These are phyloP conservation scores for Plagiodera versicolora DNA, from an alignment of 2,888 invertebrate genomes.

Conservation along the genomic window DNA sequence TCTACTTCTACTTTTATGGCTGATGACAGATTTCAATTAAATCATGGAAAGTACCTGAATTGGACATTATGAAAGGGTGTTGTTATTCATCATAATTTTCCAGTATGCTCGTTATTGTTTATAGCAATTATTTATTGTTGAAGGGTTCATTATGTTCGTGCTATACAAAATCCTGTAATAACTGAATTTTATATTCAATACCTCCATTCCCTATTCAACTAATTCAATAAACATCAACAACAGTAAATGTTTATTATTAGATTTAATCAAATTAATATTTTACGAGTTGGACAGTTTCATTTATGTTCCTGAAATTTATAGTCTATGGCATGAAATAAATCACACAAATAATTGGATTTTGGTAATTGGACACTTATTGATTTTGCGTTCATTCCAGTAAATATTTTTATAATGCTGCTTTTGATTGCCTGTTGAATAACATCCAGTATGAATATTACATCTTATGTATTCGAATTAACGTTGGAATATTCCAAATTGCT, in stretches of 20 bases:
- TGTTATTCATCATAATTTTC: not conserved
- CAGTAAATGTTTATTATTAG: conserved; percentile 11
- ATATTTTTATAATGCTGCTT: too few species aligned
- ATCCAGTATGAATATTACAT: too few species aligned
- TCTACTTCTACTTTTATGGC: too few species aligned
- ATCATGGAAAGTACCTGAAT: not conserved
- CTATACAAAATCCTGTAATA: not conserved
- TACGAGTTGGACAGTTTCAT: conserved; percentile 3
- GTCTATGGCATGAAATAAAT: conserved; percentile 3
- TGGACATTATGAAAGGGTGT: not conserved
- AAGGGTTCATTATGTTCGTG: not conserved
- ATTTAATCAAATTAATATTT: conserved; percentile 12
- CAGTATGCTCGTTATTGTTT: not conserved
- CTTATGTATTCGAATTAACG: not conserved
- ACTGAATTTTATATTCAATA: not conserved
- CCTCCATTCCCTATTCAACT: not conserved
- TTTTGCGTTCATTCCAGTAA: not conserved
- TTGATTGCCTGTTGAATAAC: too few species aligned
- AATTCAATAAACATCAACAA: conserved; percentile 13
- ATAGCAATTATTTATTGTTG: not conserved
- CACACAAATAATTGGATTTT: conserved; percentile 9
- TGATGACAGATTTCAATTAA: not conserved
- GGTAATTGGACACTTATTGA: not conserved
- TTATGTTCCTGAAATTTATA: conserved; percentile 13
- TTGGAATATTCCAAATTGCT: not conserved